Percentiles rank a stretch among this genome's conserved stretches.
Conservation (phyloP, 2,113 vertebrate species). For the Ammospiza nelsoni region DNA sequence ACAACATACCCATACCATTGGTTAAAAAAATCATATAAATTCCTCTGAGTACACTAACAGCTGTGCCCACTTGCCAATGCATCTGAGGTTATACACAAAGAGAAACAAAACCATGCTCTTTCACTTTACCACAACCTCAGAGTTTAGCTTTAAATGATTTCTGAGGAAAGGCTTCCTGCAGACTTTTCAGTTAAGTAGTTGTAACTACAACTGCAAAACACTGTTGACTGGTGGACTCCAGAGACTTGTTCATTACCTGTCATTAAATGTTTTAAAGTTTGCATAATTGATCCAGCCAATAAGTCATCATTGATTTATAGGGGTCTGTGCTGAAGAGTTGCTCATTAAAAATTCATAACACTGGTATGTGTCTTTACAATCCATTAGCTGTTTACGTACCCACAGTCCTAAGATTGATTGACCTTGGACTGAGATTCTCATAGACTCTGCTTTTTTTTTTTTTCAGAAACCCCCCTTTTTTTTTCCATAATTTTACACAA, state of each 20-base stretch:
- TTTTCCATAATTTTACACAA: constrained; percentile 47
- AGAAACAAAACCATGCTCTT: constrained; percentile 20
- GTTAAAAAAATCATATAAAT: not conserved
- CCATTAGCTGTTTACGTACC: constrained; percentile 95
- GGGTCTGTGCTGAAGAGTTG: constrained; percentile 86
- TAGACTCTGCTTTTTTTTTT: constrained; percentile 78
- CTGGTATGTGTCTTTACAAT: constrained; percentile 93
- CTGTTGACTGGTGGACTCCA: constrained; percentile 73
- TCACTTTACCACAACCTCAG: constrained; percentile 24
- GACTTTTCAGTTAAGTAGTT: constrained; percentile 72
- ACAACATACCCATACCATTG: not conserved
- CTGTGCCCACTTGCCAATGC: not conserved
- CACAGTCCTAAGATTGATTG: constrained; percentile 93
- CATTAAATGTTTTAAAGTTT: constrained; percentile 99
- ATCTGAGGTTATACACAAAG: not conserved
- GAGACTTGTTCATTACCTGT: constrained; percentile 96
- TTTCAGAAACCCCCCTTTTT: constrained; percentile 2
- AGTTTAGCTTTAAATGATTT: constrained; percentile 68
- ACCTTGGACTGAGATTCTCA: constrained; percentile 92
- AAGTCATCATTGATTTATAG: constrained; percentile 99
- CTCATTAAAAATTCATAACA: constrained; percentile 99
- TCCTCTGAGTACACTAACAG: not conserved
- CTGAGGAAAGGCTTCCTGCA: constrained; percentile 51
- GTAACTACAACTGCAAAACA: constrained; percentile 74
- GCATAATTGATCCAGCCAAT: constrained; percentile 99